phyloP scores from a whole-genome alignment of 2,113 vertebrate species.

The Lipophrys pholis region DNA sequence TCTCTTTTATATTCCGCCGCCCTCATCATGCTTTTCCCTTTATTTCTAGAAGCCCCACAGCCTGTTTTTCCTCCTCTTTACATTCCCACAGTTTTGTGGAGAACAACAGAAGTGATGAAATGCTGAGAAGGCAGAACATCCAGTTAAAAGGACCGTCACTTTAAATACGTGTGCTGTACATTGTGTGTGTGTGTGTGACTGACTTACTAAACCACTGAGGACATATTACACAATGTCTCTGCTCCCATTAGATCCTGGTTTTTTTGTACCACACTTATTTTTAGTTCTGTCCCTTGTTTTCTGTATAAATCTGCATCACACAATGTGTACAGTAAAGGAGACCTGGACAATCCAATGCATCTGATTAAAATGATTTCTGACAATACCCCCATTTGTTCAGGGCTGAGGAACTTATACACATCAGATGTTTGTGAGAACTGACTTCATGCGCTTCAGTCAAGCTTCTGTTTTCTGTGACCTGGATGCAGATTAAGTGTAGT shows the following conservation, averaged over 20 bases:
- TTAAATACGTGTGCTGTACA: neutral
- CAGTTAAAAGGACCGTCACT: neutral
- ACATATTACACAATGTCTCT: neutral
- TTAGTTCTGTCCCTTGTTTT: neutral
- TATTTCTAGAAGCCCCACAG: neutral
- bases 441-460: slow-evolving; percentile 68
- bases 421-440: slow-evolving; percentile 28
- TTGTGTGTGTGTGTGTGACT: neutral
- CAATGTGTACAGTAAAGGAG: neutral
- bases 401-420: no score
- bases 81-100: slow-evolving; percentile 27
- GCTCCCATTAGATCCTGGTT: neutral
- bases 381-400: no score
- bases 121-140: slow-evolving; percentile 2
- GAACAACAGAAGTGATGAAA: neutral
- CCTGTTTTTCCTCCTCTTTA: slow-evolving; percentile 3
- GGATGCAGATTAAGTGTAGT: slow-evolving; percentile 53
- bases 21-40: neutral
- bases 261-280: neutral
- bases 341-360: no score
- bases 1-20: neutral
- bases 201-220: no score
- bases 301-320: slow-evolving; percentile 5
- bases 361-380: no score
- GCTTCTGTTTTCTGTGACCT: slow-evolving; percentile 45